Evolutionary conservation across 2,797 vertebrate species (phyloP).

Genomic region (Danio albolineatus): DNA sequence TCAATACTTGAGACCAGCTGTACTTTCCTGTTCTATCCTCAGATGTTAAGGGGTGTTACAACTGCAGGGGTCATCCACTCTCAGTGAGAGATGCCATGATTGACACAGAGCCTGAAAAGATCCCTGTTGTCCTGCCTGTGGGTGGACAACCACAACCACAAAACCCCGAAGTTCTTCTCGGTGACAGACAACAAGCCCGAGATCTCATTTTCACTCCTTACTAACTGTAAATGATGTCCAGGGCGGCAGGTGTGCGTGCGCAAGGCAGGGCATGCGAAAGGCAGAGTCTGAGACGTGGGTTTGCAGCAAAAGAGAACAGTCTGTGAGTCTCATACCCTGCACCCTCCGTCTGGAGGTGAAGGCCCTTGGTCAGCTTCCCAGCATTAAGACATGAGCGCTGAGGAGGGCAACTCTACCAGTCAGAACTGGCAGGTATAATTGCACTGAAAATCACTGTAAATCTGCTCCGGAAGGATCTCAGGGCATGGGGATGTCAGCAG

Average conservation of each 20-base stretch:
- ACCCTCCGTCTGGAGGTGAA: constrained; percentile 51
- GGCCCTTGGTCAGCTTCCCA: constrained; percentile 62
- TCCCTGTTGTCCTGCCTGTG: constrained; percentile 59
- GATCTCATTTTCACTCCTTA: constrained; percentile 76
- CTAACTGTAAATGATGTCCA: constrained; percentile 71
- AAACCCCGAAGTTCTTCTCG: constrained; percentile 59
- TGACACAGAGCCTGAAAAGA: constrained; percentile 63
- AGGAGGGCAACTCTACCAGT: constrained; percentile 76
- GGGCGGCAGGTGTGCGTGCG: constrained; percentile 27
- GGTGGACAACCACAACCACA: constrained; percentile 60
- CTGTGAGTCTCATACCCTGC: constrained; percentile 46
- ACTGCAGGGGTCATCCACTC: constrained; percentile 64
- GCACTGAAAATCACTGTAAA: constrained; percentile 84
- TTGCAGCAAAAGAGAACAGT: not conserved
- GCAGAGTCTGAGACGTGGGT: constrained; percentile 29
- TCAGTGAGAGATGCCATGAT: constrained; percentile 63
- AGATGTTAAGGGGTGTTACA: constrained; percentile 52
- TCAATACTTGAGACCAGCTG: constrained; percentile 13
- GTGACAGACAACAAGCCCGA: constrained; percentile 66
- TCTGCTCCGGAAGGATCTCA: constrained; percentile 76
- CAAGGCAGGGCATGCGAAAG: not conserved
- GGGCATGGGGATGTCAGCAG: constrained; percentile 74
- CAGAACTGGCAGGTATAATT: constrained; percentile 82
- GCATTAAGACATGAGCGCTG: constrained; percentile 77
- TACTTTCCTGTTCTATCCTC: not conserved